Conservation (phyloP, 2,797 vertebrate genomes). For the Micrastur ruficollis region DNA sequence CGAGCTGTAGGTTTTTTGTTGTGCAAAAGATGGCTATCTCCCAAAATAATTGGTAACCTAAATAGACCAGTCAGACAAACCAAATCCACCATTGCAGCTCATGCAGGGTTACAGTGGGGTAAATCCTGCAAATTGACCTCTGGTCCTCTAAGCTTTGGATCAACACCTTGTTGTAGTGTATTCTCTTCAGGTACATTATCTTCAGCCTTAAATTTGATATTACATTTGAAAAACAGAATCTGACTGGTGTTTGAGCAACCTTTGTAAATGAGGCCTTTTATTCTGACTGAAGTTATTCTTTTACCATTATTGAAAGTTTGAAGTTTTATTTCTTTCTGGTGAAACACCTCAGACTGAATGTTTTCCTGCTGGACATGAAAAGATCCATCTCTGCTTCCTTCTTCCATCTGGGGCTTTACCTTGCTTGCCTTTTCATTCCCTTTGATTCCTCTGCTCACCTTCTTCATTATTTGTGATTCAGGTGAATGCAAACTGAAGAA, state of each 20-base stretch:
- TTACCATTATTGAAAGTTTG: not conserved
- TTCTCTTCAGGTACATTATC: not conserved
- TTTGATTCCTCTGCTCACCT: constrained; percentile 2
- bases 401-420: not conserved
- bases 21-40: not conserved
- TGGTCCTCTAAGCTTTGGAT: not conserved
- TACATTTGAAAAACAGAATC: not conserved
- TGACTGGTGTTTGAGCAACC: not conserved
- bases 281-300: not conserved
- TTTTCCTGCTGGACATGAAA: not conserved
- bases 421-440: not conserved
- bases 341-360: not conserved
- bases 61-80: not conserved
- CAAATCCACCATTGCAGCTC: not conserved
- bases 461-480: constrained; percentile 6
- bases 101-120: not conserved
- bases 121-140: not conserved
- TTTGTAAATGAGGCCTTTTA: not conserved
- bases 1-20: not conserved
- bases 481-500: not conserved
- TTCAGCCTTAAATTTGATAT: not conserved
- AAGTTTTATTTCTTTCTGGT: not conserved
- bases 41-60: not conserved
- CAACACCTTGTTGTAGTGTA: not conserved
- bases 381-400: not conserved